These are phyloP conservation scores for Gobius niger DNA, from an alignment of 2,113 vertebrate genomes.

Conservation along the genomic window DNA sequence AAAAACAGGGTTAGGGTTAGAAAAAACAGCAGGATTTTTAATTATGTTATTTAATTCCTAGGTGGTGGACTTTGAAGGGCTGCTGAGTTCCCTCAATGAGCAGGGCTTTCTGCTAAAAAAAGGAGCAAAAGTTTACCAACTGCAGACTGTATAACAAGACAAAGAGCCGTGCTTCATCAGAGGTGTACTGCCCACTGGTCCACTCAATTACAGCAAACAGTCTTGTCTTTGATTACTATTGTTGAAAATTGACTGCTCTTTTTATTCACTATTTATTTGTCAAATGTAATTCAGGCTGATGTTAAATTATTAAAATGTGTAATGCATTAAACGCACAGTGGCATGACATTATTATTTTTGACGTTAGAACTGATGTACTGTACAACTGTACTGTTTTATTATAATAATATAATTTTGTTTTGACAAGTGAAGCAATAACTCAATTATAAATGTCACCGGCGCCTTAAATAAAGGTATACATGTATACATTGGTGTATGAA, in stretches of 20 bases:
- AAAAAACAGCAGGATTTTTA: too few species aligned
- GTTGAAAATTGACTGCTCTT: not conserved
- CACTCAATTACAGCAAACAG: not conserved
- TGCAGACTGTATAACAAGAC: constrained; percentile 85
- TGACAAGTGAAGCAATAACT: too few species aligned
- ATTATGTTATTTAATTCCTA: constrained; percentile 48
- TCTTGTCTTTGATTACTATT: not conserved
- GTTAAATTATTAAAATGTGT: too few species aligned
- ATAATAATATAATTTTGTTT: too few species aligned
- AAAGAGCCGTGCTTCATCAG: not conserved
- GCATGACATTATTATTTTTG: too few species aligned
- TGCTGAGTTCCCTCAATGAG: constrained; percentile 92
- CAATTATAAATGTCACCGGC: too few species aligned
- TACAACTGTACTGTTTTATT: too few species aligned
- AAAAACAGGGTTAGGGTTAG: too few species aligned
- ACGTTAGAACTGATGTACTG: too few species aligned
- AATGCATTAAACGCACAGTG: too few species aligned
- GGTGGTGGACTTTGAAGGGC: constrained; percentile 92
- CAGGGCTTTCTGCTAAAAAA: constrained; percentile 96
- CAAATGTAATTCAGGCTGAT: not conserved
- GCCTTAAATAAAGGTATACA: too few species aligned
- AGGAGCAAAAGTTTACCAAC: constrained; percentile 87
- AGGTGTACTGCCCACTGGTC: not conserved
- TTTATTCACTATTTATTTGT: not conserved
- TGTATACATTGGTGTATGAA: too few species aligned